Conservation (phyloP, 2,113 vertebrate genomes). For the Castor canadensis region DNA sequence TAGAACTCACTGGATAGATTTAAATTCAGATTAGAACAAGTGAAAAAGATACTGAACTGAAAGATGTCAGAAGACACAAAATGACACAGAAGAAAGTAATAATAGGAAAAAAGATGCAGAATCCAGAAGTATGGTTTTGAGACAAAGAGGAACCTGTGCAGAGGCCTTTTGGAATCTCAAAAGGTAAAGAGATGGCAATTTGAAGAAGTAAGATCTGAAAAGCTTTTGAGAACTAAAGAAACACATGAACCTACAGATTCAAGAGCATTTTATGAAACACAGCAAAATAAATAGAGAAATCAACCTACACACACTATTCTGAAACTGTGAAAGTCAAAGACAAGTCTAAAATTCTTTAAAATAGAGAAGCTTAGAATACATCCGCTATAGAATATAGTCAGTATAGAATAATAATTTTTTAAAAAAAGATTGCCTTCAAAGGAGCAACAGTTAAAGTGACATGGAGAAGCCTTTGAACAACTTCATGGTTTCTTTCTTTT, state of each 20-base stretch:
- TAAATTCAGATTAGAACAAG: neutral
- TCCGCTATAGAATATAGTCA: too few relatives aligned
- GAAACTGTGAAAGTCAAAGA: neutral
- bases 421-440: neutral
- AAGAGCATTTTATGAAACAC: neutral
- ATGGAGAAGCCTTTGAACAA: too few relatives aligned
- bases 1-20: neutral
- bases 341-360: neutral
- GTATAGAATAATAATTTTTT: neutral
- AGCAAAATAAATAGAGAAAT: constrained; percentile 9
- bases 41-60: neutral
- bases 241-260: neutral
- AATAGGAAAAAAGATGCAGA: neutral
- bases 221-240: neutral
- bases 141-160: neutral
- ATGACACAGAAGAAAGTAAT: neutral
- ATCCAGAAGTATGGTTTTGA: neutral
- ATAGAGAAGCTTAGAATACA: neutral
- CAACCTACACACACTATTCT: too few relatives aligned
- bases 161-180: neutral
- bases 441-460: neutral
- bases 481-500: too few relatives aligned
- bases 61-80: neutral
- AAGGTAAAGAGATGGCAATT: neutral
- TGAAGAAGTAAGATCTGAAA: neutral